phyloP scores from a whole-genome alignment of 2,113 vertebrate species.

The Psilopsiagon aurifrons region DNA sequence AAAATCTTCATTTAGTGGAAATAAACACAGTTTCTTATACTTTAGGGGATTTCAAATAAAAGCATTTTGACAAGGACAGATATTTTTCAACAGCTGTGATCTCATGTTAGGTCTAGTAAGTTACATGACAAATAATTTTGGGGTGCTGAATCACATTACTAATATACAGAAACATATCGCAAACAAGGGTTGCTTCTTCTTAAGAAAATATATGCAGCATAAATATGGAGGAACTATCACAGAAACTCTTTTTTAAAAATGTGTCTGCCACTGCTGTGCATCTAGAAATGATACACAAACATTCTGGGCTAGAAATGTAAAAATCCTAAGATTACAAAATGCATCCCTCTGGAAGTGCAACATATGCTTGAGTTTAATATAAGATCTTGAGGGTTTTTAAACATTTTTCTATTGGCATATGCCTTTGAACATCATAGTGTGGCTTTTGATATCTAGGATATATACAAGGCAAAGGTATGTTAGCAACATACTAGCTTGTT shows the following conservation, averaged over 20 bases:
- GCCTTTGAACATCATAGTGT: not conserved
- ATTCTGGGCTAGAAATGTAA: not conserved
- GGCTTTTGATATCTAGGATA: not conserved
- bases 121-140: not conserved
- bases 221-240: not conserved
- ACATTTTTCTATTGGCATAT: not conserved
- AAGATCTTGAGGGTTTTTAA: not conserved
- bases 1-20: not conserved
- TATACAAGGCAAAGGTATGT: not conserved
- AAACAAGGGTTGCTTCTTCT: not conserved
- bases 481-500: not conserved
- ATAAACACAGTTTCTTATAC: not conserved
- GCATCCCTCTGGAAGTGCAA: not conserved
- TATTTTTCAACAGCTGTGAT: not conserved
- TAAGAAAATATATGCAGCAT: not conserved
- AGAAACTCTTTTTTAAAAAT: not conserved
- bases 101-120: not conserved
- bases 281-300: not conserved
- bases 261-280: not conserved
- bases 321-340: not conserved
- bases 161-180: not conserved
- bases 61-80: not conserved
- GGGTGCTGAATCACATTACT: not conserved
- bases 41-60: not conserved
- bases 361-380: slow-evolving; percentile 4